phyloP scores from a whole-genome alignment of 1,140 invertebrate genomes.

The Drosophila murphyi region DNA sequence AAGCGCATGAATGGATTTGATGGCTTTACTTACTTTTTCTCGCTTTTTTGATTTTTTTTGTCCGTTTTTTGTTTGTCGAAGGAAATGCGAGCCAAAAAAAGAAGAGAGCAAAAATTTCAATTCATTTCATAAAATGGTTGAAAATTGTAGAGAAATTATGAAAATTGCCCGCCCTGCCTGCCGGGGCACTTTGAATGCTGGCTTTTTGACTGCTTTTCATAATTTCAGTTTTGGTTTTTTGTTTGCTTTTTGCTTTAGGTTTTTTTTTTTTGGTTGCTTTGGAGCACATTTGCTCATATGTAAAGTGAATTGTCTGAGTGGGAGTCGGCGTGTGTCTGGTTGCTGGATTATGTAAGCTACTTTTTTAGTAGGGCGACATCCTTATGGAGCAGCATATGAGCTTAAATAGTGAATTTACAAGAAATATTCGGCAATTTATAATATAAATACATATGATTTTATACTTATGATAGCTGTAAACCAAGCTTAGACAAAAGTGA shows the following conservation, averaged over 20 bases:
- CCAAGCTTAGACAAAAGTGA: no score
- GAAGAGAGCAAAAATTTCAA: slow-evolving; percentile 67
- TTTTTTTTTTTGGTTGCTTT: slow-evolving; percentile 55
- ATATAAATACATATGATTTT: no score
- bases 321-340: slow-evolving; percentile 31
- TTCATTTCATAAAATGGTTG: slow-evolving; percentile 81
- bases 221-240: slow-evolving; percentile 56
- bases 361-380: slow-evolving; percentile 15
- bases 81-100: slow-evolving; percentile 30
- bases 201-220: slow-evolving; percentile 66
- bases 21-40: slow-evolving; percentile 66
- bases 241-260: slow-evolving; percentile 11
- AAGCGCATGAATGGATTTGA: slow-evolving; percentile 83
- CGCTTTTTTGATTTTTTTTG: not conserved
- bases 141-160: slow-evolving; percentile 84
- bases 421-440: no score
- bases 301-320: slow-evolving; percentile 74
- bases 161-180: slow-evolving; percentile 62
- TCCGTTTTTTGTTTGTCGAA: slow-evolving; percentile 35
- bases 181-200: slow-evolving; percentile 63
- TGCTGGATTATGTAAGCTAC: slow-evolving; percentile 54
- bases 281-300: slow-evolving; percentile 75
- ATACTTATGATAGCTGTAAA: no score
- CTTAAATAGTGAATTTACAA: slow-evolving; percentile 3
- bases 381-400: slow-evolving; percentile 1